Evolutionary conservation across 64 coral and sea anemone genomes (phyloP).

Genomic region (Acropora tenuis): DNA sequence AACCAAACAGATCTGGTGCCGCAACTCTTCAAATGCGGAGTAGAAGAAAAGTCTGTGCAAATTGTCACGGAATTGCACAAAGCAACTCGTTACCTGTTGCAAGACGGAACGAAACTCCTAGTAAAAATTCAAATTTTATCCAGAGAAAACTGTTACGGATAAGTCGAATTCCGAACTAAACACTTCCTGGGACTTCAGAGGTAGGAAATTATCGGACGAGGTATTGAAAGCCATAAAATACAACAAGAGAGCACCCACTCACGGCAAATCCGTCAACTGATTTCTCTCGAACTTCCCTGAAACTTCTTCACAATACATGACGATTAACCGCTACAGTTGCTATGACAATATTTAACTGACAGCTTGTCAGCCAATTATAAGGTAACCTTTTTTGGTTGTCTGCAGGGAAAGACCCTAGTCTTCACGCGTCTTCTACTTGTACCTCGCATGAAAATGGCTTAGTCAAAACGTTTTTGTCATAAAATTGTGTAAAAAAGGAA

Average conservation of each 20-base stretch:
- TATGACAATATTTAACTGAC: constrained; percentile 19
- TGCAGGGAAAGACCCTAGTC: constrained; percentile 33
- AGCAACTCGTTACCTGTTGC: neutral
- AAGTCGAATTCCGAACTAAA: neutral
- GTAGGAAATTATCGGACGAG: neutral
- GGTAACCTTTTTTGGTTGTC: neutral
- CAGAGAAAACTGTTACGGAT: neutral
- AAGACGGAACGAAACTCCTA: neutral
- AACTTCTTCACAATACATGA: constrained; percentile 39
- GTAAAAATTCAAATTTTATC: neutral
- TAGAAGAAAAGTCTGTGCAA: neutral
- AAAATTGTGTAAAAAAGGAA: too few relatives aligned
- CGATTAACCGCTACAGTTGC: constrained; percentile 11
- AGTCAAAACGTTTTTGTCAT: neutral
- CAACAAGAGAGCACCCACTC: neutral
- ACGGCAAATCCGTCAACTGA: neutral
- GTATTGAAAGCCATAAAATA: neutral
- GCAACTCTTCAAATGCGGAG: neutral
- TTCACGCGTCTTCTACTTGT: neutral
- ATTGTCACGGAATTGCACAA: constrained; percentile 10
- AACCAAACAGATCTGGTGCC: neutral
- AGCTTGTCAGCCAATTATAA: constrained; percentile 16
- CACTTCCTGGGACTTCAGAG: neutral
- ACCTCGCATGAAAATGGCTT: neutral
- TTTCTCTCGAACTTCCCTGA: neutral